Percentiles rank a stretch among this genome's conserved stretches.
These are phyloP conservation scores for Rhinoderma darwinii DNA, from an alignment of 2,113 vertebrate species.

Conservation along the genomic window DNA sequence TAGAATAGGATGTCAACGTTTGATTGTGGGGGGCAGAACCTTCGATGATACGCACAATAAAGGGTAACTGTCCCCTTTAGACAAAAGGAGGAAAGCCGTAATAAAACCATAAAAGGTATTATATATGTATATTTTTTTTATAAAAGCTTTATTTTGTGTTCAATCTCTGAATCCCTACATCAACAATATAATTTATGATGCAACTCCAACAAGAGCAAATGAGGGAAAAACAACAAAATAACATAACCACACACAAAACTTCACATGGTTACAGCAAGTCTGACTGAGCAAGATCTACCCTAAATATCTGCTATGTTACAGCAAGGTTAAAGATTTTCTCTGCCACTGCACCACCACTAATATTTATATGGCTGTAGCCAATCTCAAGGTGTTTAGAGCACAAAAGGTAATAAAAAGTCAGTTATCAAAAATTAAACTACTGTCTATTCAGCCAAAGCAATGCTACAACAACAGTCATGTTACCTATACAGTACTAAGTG, in stretches of 20 bases:
- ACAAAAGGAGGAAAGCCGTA: background rate
- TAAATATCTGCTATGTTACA: conserved; percentile 15
- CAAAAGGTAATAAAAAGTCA: background rate
- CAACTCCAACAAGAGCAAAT: conserved; percentile 75
- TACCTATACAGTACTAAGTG: background rate
- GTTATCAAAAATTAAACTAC: background rate
- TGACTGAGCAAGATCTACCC: conserved; percentile 46
- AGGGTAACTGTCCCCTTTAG: too few species aligned
- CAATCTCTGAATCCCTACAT: conserved; percentile 75
- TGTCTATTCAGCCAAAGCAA: too few species aligned
- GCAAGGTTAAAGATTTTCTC: background rate
- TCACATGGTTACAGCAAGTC: conserved; percentile 72
- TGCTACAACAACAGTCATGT: background rate
- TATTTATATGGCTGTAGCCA: background rate
- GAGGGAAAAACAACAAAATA: conserved; percentile 42
- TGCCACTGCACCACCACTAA: background rate
- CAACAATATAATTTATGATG: conserved; percentile 76
- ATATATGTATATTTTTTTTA: conserved; percentile 57
- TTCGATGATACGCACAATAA: too few species aligned
- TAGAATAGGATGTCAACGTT: too few species aligned
- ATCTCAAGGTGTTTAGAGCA: background rate
- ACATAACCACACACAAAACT: conserved; percentile 59
- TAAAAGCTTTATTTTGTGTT: conserved; percentile 70
- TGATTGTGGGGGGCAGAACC: too few species aligned
- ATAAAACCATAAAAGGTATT: background rate